Base-by-base conservation (phyloP, 2,797 vertebrate genomes). In the Dipus sagitta region DNA sequence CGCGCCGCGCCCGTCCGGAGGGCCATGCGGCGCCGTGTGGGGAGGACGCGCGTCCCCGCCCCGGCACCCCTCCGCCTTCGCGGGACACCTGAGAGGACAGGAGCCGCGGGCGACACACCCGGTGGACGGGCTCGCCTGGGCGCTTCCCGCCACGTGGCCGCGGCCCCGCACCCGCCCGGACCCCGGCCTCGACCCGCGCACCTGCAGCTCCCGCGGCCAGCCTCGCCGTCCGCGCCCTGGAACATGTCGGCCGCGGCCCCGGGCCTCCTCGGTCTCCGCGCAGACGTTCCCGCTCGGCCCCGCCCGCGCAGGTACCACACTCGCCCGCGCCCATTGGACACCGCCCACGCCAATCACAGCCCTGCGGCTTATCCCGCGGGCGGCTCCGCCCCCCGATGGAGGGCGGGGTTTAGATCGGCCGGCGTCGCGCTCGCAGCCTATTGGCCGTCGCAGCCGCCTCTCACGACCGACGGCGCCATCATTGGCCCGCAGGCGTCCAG, bases 161-260 rank as follows among this genome's bases (percentile, higher is more conserved):
- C 34, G 18, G 38, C 68, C 8, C 47, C 80, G 21, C 38, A 6
- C 65, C 71, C 64, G 15, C 76, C 38, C 38, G 18, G 17, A 24
- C 11, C 24, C 32, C 30, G 24, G 12, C 2, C 28, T 2, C 17
- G 11, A 1, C 3, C 18, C 38, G 0, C 12, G 3, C 93, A 99
- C 99, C 99, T 99, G 86, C 99, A 99, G 91, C 98, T 99, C 0
- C 98, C 96, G 94, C 99, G 99, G 4, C 96, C 58, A 1, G 96
- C 20, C 9, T 96, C 97, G 10, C 60, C 93, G 5, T 98, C 98
- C 28, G 99, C 80, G 0, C 97, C 98, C 94, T 98, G 99, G 87
- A 98, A 99, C 98, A 98, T 99, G 97, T 98, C 99, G 9, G 96
- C 92, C 70, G 17, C 80, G 15, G 12, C 32, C 54, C 92, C 6